Evolutionary conservation across 1,140 invertebrate species (phyloP).

Genomic region (Papilio helenus): DNA sequence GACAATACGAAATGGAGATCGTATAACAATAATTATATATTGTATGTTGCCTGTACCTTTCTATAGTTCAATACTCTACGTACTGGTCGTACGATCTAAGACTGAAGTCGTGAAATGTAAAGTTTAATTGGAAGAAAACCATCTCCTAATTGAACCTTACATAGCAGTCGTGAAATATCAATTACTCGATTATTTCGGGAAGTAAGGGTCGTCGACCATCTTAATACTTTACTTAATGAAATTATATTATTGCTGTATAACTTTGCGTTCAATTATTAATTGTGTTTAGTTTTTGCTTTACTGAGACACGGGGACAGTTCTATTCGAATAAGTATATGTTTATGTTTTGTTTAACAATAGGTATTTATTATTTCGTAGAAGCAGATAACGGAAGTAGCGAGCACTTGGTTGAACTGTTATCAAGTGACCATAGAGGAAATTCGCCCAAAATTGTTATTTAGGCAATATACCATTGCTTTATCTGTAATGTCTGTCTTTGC

Average conservation of each 20-base stretch:
- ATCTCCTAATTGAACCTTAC: constrained; percentile 32
- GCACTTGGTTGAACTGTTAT: too few relatives aligned
- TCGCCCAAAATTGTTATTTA: too few relatives aligned
- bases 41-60: neutral
- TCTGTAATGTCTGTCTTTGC: neutral
- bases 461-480: neutral
- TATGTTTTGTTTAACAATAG: too few relatives aligned
- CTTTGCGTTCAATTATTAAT: neutral
- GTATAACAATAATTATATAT: neutral
- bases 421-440: too few relatives aligned
- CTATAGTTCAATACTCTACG: too few relatives aligned
- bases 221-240: neutral
- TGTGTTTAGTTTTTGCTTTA: too few relatives aligned
- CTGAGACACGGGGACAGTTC: too few relatives aligned
- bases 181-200: constrained; percentile 9
- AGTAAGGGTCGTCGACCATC: neutral
- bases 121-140: constrained; percentile 32
- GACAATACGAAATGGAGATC: too few relatives aligned
- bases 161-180: constrained; percentile 29
- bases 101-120: constrained; percentile 34
- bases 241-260: neutral
- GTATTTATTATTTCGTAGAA: too few relatives aligned
- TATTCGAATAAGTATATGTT: too few relatives aligned
- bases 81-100: neutral
- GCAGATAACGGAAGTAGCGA: too few relatives aligned